phyloP scores from a whole-genome alignment of 2,113 vertebrate genomes.

The Lepus americanus region DNA sequence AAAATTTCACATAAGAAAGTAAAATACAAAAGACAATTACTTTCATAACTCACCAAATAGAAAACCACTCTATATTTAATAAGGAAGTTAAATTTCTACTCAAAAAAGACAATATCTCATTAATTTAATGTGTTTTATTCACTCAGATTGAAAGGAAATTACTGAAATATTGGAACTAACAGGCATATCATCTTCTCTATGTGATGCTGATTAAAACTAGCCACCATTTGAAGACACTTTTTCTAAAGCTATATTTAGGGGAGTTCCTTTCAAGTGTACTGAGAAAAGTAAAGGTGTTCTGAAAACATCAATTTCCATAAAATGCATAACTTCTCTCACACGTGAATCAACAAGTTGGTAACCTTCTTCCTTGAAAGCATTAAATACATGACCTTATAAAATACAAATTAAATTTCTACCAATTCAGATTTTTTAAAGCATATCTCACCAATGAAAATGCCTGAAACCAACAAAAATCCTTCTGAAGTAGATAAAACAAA shows the following conservation, averaged over 20 bases:
- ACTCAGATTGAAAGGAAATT: constrained; percentile 44
- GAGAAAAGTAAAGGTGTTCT: constrained; percentile 28
- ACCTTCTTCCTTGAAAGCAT: not conserved
- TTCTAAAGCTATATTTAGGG: constrained; percentile 30
- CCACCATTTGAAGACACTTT: not conserved
- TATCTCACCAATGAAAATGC: constrained; percentile 34
- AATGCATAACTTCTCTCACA: constrained; percentile 10
- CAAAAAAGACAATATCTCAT: constrained; percentile 33
- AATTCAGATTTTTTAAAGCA: constrained; percentile 50
- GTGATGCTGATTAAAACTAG: not conserved
- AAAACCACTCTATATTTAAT: constrained; percentile 44
- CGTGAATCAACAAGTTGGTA: constrained; percentile 46
- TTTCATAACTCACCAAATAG: constrained; percentile 40
- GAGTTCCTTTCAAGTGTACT: not conserved
- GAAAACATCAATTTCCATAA: constrained; percentile 53
- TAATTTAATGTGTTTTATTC: constrained; percentile 59
- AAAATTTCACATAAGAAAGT: constrained; percentile 41
- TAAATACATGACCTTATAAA: not conserved
- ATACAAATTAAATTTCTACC: constrained; percentile 27
- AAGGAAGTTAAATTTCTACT: constrained; percentile 20
- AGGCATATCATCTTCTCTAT: constrained; percentile 23
- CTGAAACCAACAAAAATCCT: constrained; percentile 34
- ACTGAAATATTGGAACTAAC: constrained; percentile 46
- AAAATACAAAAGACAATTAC: constrained; percentile 62
- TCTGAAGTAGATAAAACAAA: constrained; percentile 24